Conservation (phyloP, 2,113 vertebrate species). For the Callipepla squamata region DNA sequence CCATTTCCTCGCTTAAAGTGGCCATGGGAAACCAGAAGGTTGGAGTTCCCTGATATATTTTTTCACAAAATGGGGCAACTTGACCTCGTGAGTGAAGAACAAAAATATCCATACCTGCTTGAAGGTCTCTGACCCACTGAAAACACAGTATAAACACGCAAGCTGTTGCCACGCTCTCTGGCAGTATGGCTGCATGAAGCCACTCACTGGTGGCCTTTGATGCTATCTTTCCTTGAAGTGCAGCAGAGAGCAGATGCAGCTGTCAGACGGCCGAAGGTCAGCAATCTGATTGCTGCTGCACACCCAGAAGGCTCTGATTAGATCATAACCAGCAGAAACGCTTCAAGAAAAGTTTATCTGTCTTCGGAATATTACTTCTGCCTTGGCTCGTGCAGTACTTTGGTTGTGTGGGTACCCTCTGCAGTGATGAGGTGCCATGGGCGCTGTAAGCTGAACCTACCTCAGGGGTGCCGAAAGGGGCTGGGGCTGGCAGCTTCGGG, state of each 20-base stretch:
- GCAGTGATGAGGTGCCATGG: background rate
- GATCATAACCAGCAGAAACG: background rate
- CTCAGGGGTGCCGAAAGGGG: background rate
- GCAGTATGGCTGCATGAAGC: background rate
- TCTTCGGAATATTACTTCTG: background rate
- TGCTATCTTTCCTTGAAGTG: background rate
- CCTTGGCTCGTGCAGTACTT: background rate
- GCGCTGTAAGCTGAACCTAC: background rate
- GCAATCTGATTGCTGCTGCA: background rate
- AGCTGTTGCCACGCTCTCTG: background rate
- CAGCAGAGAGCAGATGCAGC: background rate
- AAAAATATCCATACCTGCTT: background rate
- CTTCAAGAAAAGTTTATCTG: background rate
- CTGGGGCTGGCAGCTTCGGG: background rate
- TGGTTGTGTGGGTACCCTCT: background rate
- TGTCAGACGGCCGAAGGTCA: background rate
- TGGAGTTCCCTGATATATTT: background rate
- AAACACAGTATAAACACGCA: background rate
- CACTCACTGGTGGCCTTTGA: background rate
- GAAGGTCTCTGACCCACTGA: background rate
- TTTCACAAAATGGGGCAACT: background rate
- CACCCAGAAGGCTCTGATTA: background rate
- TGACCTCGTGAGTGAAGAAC: background rate
- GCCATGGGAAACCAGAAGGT: too few relatives aligned
- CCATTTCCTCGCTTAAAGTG: too few relatives aligned